Evolutionary conservation across 2,113 vertebrate genomes (phyloP).

Genomic region (Carettochelys insculpta): DNA sequence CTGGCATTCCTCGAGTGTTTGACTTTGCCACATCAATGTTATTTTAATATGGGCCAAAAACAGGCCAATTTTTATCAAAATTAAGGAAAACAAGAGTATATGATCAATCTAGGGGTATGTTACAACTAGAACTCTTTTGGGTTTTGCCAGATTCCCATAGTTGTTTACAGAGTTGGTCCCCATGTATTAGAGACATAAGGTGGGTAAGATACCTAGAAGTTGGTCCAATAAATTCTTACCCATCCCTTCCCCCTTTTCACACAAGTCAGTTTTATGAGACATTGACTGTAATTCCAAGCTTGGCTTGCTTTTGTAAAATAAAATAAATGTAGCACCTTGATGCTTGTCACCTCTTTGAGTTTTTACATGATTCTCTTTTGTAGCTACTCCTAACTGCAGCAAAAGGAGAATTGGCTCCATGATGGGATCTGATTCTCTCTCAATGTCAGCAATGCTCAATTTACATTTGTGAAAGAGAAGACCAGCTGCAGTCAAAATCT

Average conservation of each 20-base stretch:
- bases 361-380: background rate
- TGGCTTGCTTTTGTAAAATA: background rate
- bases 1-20: background rate
- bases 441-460: background rate
- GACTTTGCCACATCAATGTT: background rate
- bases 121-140: background rate
- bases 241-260: background rate
- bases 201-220: background rate
- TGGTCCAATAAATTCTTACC: background rate
- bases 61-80: background rate
- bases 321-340: background rate
- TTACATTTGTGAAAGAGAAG: background rate
- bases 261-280: background rate
- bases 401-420: conserved; percentile 38
- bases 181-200: background rate
- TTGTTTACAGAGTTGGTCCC: background rate
- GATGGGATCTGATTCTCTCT: background rate
- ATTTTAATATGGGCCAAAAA: background rate
- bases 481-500: background rate
- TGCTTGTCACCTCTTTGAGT: background rate
- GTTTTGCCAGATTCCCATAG: background rate
- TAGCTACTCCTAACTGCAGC: background rate
- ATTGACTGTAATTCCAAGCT: background rate
- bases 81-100: background rate
- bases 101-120: background rate